phyloP scores from a whole-genome alignment of 2,113 vertebrate species.

The Dascyllus trimaculatus region DNA sequence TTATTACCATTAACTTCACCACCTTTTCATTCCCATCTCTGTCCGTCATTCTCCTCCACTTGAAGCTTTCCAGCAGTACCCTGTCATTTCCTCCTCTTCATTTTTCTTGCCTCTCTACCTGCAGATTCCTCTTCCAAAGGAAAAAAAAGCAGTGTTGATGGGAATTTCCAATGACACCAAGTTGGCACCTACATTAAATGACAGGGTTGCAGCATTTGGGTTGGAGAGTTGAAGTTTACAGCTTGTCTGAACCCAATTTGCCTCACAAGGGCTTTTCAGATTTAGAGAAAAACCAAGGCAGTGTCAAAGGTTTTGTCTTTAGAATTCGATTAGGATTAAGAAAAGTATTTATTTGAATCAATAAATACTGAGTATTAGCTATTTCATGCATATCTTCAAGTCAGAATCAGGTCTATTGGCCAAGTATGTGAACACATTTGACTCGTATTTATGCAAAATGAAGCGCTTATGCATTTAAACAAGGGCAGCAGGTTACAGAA shows the following conservation, averaged over 20 bases:
- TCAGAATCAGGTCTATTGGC: too few species aligned
- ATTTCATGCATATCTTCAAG: too few species aligned
- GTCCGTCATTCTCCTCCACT: background rate
- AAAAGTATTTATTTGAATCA: too few species aligned
- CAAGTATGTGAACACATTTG: too few species aligned
- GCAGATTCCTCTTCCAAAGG: conserved; percentile 10
- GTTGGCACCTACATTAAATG: background rate
- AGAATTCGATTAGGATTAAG: too few species aligned
- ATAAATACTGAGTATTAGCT: too few species aligned
- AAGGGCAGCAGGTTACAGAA: too few species aligned
- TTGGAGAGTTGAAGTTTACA: background rate
- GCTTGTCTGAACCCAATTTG: background rate
- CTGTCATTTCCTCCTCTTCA: conserved; percentile 10
- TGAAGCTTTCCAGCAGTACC: background rate
- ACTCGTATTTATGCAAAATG: too few species aligned
- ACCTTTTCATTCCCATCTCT: conserved; percentile 12
- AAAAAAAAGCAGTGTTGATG: conserved; percentile 12
- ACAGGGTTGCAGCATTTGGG: background rate
- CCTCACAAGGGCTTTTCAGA: background rate
- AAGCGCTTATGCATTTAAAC: too few species aligned
- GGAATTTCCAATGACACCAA: conserved; percentile 9
- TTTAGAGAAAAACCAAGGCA: background rate
- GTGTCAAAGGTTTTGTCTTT: too few species aligned
- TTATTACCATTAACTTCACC: conserved; percentile 19
- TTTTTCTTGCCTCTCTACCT: conserved; percentile 11